Base-by-base conservation (phyloP, 2,797 vertebrate genomes). In the Microchirus variegatus region DNA sequence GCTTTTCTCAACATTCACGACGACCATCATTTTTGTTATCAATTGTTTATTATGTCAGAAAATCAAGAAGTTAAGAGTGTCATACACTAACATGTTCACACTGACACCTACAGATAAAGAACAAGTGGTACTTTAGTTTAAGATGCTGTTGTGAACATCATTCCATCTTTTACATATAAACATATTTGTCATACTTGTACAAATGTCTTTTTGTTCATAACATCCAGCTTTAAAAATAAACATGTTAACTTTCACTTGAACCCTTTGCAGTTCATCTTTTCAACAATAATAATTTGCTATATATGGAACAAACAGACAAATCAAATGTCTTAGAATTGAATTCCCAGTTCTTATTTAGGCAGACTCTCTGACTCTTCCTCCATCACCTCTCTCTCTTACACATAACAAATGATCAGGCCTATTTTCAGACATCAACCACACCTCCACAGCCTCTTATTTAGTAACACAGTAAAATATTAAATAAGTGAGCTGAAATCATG, bases 401-500 rank as follows among this genome's bases (percentile, higher is more conserved):
- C 18, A 31, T 62, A 63, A 72, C 66, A 64, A 65, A 77, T 72
- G 5, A 79, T 59, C 66, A 73, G 70, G 35, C 36, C 52, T 70
- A 42, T 63, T 78, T 78, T 75, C 40, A 75, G 64, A 82, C 59
- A 61, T 55, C 62, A 66, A 35, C 56, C 68, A 78, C 66, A 74
- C 72, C 66, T 69, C 59, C 65, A 63, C 42, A 74, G 36, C 61
- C 49, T 38, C 67, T 75, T 60, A 41, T 36, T 44, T 75, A 72
- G 15, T 45, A 22, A 22, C 42, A 68, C 19, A 65, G 54, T 17
- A 59, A 22, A 55, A 48, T 64, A 10, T 9, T 63, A 51, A 43
- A 51, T 58, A 40, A 62, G 19, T 62, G 41, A 55, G 50, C 56
- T 69, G 26, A 59, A 40, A 41, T 40, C 13, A 0, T 53, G 63